Evolutionary conservation across 2,888 invertebrate genomes (phyloP), one percentile per base, ranked within the genome.

Genomic region (Erpobdella octoculata): DNA sequence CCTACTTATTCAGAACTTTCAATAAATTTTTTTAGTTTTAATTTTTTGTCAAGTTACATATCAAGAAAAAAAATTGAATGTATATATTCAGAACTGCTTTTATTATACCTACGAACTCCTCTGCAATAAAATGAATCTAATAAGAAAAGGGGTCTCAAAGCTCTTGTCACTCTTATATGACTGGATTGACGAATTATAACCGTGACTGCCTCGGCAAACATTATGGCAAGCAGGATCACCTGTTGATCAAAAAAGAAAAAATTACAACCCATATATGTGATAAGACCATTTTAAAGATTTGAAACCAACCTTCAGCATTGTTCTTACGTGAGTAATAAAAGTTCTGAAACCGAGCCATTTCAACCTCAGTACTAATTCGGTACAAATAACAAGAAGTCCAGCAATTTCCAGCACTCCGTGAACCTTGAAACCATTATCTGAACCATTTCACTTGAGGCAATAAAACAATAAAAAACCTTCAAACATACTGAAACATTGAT

Each of bases 231-330:
- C 25, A 68, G 33, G 15, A 65, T 21, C 8, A 69, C 35, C 68
- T 73, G 38, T 35, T 18, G 36, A 31, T 28, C 21, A 33, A 58
- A 58, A 41, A 1, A 8, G 25, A 68, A 9, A 46, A 31, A 53
- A 58, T 25, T 15, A 31, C 1, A 35, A 66, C 18, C 5, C 18
- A 66, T 37, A 37, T 8, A 25, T 4, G 36, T 1, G 31, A 12
- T 33, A 68, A 46, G n/a, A n/a, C n/a, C n/a, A n/a, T n/a, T n/a
- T 18, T 28, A 21, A 25, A 46, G 9, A 46, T 46, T 73, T 74
- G n/a, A n/a, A n/a, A n/a, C n/a, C n/a, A n/a, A 91, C 91, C 88
- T 92, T 92, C n/a, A 91, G 84, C 87, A 90, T 89, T 15, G 92
- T 92, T 76, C 93, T 86, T 81, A 90, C 90, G 80, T 92, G 93